Percentiles rank a stretch among this genome's conserved stretches.
These are phyloP conservation scores for Tadarida brasiliensis DNA, from an alignment of 2,797 vertebrate genomes.

Conservation along the genomic window DNA sequence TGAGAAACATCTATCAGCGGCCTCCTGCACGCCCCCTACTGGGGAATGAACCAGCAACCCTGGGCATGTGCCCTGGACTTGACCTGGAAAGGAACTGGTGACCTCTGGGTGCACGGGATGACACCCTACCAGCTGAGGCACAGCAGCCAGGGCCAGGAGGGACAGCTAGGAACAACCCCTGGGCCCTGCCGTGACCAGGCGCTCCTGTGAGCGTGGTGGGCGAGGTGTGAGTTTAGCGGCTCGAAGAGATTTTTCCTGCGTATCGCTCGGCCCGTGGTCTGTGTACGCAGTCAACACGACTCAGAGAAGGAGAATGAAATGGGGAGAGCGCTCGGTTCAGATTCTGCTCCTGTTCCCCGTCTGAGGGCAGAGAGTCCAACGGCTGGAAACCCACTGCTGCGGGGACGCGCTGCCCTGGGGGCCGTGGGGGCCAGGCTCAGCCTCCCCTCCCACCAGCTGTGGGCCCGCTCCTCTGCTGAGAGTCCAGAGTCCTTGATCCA, in stretches of 20 bases:
- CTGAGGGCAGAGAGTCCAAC: background rate
- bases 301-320: background rate
- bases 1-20: too few relatives aligned
- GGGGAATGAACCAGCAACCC: too few relatives aligned
- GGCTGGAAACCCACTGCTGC: too few relatives aligned
- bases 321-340: background rate
- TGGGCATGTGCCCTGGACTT: too few relatives aligned
- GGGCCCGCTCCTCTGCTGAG: slow-evolving; percentile 11
- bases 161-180: background rate
- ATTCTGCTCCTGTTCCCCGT: background rate
- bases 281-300: background rate
- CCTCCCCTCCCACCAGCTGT: background rate
- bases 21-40: too few relatives aligned
- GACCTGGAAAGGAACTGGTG: too few relatives aligned
- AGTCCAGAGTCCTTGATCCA: slow-evolving; percentile 66
- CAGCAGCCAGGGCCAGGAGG: background rate
- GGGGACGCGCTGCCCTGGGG: background rate
- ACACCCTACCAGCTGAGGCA: too few relatives aligned
- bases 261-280: accelerated
- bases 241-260: background rate
- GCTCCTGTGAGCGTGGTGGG: background rate
- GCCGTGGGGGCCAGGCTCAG: background rate
- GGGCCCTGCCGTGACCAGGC: background rate
- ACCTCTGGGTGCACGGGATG: too few relatives aligned
- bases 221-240: background rate